Conservation (phyloP, 2,888 invertebrate genomes). For the Pristionchus fissidentatus region DNA sequence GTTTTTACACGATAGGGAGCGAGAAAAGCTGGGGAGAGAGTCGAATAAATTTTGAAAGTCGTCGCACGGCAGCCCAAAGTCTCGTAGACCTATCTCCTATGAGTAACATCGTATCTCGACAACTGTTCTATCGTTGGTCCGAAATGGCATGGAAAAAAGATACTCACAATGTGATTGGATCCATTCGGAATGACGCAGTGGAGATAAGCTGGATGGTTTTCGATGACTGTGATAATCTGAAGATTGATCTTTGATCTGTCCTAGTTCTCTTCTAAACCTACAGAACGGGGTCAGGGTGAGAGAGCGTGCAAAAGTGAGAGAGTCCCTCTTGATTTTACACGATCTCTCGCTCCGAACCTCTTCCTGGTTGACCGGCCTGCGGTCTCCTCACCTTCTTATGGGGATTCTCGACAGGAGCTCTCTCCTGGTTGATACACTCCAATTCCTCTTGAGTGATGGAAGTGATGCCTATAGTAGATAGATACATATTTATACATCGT, state of each 20-base stretch:
- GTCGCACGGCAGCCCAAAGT: background rate
- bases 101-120: too few species aligned
- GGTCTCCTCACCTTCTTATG: conserved; percentile 22
- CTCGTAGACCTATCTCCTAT: background rate
- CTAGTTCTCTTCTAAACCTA: background rate
- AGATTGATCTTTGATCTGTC: conserved; percentile 24
- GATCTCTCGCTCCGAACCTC: background rate
- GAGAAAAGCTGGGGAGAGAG: background rate
- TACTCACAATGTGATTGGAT: conserved; percentile 54
- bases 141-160: too few species aligned
- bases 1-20: too few species aligned
- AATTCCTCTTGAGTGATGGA: conserved; percentile 56
- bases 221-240: conserved; percentile 61
- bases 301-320: background rate
- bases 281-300: too few species aligned
- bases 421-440: conserved; percentile 62
- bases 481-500: background rate
- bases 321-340: too few species aligned
- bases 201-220: conserved; percentile 72
- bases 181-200: conserved; percentile 68
- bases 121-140: too few species aligned
- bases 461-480: background rate
- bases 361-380: background rate
- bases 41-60: background rate
- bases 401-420: conserved; percentile 52